Conservation (phyloP, 2,113 vertebrate species). For the Lontra canadensis region DNA sequence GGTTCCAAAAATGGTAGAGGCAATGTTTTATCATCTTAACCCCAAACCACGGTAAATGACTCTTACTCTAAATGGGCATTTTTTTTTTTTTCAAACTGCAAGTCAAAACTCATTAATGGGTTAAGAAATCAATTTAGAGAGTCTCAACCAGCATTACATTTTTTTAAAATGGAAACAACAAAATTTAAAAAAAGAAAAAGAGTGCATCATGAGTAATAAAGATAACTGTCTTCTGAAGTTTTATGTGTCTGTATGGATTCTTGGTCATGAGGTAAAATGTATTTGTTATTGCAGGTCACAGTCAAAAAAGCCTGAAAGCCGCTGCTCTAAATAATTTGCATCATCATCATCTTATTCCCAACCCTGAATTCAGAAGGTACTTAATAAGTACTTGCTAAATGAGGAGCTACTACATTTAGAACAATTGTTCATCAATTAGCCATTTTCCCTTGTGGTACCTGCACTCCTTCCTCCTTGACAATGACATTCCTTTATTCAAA, state of each 20-base stretch:
- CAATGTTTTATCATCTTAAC: constrained; percentile 8
- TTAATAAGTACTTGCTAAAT: constrained; percentile 22
- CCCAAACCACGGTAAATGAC: background rate
- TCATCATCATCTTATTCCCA: background rate
- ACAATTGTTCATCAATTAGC: background rate
- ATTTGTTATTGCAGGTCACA: background rate
- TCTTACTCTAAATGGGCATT: background rate
- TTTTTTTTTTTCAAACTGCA: background rate
- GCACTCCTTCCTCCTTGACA: background rate
- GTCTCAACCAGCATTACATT: background rate
- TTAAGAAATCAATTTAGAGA: constrained; percentile 16
- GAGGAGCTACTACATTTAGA: constrained; percentile 4
- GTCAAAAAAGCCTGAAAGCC: constrained; percentile 2
- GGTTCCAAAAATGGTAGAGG: background rate
- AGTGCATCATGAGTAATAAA: background rate
- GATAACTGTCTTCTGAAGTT: constrained; percentile 4
- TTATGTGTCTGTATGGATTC: background rate
- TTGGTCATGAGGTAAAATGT: background rate
- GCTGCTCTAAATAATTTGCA: background rate
- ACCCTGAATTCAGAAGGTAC: background rate
- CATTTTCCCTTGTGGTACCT: background rate
- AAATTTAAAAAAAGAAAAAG: background rate
- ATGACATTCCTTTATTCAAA: background rate
- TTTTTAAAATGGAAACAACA: constrained; percentile 2
- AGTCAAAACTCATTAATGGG: background rate